Evolutionary conservation across 2,888 invertebrate genomes (phyloP).

Genomic region (Apoderus coryli): DNA sequence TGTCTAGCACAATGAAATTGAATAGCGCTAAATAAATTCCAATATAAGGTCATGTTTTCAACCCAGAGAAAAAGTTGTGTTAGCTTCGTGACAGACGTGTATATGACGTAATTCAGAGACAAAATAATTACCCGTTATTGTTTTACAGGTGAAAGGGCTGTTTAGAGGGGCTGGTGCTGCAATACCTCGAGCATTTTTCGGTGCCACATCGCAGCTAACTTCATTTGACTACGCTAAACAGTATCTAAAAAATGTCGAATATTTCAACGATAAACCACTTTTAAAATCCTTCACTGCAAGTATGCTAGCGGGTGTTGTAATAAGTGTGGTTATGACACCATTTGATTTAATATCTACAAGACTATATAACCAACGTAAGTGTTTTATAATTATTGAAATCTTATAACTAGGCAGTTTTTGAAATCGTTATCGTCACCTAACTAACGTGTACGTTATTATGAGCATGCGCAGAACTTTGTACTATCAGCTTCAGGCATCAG

Average conservation of each 20-base stretch:
- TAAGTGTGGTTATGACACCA: constrained; percentile 67
- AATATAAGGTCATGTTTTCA: no score
- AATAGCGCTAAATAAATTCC: no score
- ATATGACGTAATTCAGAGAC: no score
- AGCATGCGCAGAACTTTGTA: no score
- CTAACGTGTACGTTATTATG: no score
- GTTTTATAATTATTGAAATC: constrained; percentile 9
- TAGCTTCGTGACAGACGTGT: no score
- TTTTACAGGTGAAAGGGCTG: constrained; percentile 40
- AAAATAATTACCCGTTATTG: constrained; percentile 4
- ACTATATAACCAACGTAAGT: constrained; percentile 73
- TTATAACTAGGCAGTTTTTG: no score
- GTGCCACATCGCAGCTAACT: constrained; percentile 66
- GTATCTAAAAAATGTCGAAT: constrained; percentile 28
- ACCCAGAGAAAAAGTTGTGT: no score
- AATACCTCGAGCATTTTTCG: constrained; percentile 60
- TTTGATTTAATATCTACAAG: constrained; percentile 79
- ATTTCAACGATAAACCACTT: constrained; percentile 34
- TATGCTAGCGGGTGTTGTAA: constrained; percentile 59
- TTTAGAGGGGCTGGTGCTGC: constrained; percentile 65
- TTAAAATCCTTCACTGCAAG: constrained; percentile 51
- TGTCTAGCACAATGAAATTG: no score
- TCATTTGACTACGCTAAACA: constrained; percentile 55
- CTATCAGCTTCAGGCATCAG: no score
- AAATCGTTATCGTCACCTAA: no score